Percentiles rank a stretch among this genome's conserved stretches.
These are phyloP conservation scores for Scyliorhinus canicula DNA, from an alignment of 2,797 vertebrate genomes.

Conservation along the genomic window DNA sequence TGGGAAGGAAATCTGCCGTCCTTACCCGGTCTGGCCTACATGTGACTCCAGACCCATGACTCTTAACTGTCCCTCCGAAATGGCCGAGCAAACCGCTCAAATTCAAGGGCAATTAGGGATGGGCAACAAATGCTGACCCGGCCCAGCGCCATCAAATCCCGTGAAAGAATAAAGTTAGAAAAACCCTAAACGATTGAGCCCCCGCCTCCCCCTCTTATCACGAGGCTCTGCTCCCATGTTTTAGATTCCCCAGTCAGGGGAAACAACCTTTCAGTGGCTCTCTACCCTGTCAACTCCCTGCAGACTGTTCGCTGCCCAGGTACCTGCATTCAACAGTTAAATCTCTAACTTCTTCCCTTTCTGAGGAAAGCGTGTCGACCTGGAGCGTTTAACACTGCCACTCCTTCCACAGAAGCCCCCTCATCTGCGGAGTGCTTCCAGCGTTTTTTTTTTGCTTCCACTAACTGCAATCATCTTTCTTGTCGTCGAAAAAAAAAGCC, in stretches of 20 bases:
- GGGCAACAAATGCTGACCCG: too few relatives aligned
- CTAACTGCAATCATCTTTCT: slow-evolving; percentile 58
- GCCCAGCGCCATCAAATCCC: too few relatives aligned
- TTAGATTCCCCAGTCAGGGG: neutral
- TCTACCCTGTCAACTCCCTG: neutral
- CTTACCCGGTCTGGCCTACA: too few relatives aligned
- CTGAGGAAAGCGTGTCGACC: neutral
- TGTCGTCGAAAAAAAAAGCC: slow-evolving; percentile 57
- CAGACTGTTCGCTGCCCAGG: neutral
- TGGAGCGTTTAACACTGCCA: too few relatives aligned
- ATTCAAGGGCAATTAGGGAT: too few relatives aligned
- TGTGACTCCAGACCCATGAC: too few relatives aligned
- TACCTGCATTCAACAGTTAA: neutral
- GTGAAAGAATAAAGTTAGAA: too few relatives aligned
- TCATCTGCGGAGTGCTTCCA: neutral
- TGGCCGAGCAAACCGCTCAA: too few relatives aligned
- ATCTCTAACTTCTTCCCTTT: neutral
- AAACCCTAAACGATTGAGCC: too few relatives aligned
- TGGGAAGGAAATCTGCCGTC: too few relatives aligned
- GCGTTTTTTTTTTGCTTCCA: neutral
- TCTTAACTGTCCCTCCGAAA: too few relatives aligned
- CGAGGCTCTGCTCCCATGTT: neutral
- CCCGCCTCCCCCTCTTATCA: too few relatives aligned
- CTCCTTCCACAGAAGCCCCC: neutral
- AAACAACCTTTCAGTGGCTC: neutral